Base-by-base conservation (phyloP, 92 coral and sea anemone species). In the Pocillopora grandis region DNA sequence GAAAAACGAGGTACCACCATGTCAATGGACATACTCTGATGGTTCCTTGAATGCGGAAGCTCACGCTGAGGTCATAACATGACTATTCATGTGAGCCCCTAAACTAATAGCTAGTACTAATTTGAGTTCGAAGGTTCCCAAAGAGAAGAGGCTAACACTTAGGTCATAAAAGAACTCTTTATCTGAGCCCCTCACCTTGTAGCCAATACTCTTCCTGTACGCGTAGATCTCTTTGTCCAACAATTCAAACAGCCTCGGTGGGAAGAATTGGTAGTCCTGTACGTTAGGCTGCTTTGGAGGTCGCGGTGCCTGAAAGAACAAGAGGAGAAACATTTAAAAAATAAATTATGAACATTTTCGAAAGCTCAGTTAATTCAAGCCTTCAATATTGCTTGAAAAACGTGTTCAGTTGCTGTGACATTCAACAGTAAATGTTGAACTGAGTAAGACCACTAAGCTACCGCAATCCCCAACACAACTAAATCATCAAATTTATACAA, bases 231-330 rank as follows among this genome's bases (percentile, higher is more conserved):
- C 99, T 87, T 95, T 95, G 77, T 97, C 99, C 87, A 97, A 65
- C 12, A 97, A 96, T 90, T 97, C 99, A 86, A 97, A 97, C 58
- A 97, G 95, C 82, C 99, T 87, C 66, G 99, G 98, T 15, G 99
- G 99, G 82, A 97, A 97, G 85, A 97, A 97, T 71, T 97, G 99
- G 79, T 97, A 97, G 76, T 97, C 99, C 80, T 97, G 99, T 58
- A 97, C 99, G 76, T 95, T 94, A 75, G 99, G 99, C 66, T 97
- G 99, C 81, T 91, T 97, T 16, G 99, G 99, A 5, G 99, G 99
- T 64, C 99, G 93, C 33, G 99, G 99, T 16, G 99, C 99, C 98
- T 94, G 66, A 70, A 70, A 49, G 5, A 8, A 5, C 68, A 1
- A 3, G 63, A 49, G 65, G 11, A 31, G 5, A 63, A 80, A 14